phyloP scores from a whole-genome alignment of 2,888 invertebrate genomes.

The Tyria jacobaeae region DNA sequence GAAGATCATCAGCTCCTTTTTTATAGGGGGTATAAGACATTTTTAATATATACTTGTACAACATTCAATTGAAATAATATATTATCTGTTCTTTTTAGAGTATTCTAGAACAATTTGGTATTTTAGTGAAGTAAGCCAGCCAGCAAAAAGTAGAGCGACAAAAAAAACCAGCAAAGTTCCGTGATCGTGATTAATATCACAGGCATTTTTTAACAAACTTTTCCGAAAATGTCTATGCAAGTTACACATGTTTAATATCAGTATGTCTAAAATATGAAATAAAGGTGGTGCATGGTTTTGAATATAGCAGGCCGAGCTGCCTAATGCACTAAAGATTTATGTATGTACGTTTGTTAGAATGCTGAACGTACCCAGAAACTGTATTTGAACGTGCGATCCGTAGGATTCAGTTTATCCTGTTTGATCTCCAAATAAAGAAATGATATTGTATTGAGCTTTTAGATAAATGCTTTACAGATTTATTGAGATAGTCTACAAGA shows the following conservation, averaged over 20 bases:
- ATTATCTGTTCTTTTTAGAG: no score
- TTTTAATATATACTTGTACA: no score
- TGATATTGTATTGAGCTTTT: conserved; percentile 15
- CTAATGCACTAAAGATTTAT: conserved; percentile 43
- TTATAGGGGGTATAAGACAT: no score
- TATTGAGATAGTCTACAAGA: conserved; percentile 10
- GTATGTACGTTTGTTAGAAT: conserved; percentile 39
- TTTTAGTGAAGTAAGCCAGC: no score
- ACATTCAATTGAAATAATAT: no score
- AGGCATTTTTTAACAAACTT: not conserved
- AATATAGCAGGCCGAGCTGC: conserved; percentile 37
- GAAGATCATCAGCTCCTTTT: no score
- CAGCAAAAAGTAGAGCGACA: no score
- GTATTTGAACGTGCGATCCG: conserved; percentile 19
- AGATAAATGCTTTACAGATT: conserved; percentile 16
- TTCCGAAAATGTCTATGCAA: no score
- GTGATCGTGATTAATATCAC: no score
- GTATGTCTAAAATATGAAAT: conserved; percentile 40
- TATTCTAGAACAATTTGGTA: no score
- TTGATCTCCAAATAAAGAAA: conserved; percentile 21
- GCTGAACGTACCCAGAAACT: conserved; percentile 20
- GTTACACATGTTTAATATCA: conserved; percentile 36
- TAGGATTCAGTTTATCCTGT: conserved; percentile 19
- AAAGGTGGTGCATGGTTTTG: conserved; percentile 41
- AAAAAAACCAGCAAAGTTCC: no score